These are phyloP conservation scores for Blastomussa wellsi DNA, from an alignment of 92 coral and sea anemone genomes.

Conservation along the genomic window DNA sequence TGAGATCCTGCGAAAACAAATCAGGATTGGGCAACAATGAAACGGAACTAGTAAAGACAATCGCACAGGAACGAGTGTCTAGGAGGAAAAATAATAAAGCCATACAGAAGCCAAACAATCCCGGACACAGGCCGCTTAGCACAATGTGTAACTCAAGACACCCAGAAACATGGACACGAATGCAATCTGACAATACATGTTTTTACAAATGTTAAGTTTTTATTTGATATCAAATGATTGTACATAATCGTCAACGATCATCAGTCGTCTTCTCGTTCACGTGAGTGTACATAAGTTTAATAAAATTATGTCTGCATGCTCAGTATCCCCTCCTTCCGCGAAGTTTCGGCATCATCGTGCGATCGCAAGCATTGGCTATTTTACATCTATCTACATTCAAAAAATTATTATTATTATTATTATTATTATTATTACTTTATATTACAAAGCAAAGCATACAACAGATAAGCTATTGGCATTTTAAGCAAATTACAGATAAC, in stretches of 20 bases:
- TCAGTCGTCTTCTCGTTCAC: not conserved
- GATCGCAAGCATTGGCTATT: not conserved
- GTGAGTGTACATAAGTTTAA: not conserved
- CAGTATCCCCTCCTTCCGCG: not conserved
- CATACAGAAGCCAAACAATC: not conserved
- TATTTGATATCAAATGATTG: not conserved
- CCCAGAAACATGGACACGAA: not conserved
- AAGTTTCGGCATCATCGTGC: not conserved
- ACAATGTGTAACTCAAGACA: not conserved
- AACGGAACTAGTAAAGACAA: not conserved
- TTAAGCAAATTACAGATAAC: too few species aligned
- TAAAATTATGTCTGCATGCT: not conserved
- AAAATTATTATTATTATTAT: too few species aligned
- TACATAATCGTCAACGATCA: conserved; percentile 19
- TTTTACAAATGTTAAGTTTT: not conserved
- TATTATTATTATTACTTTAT: too few species aligned
- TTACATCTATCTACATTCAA: conserved; percentile 2
- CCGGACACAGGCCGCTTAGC: not conserved
- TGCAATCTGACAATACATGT: not conserved
- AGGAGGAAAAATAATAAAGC: not conserved
- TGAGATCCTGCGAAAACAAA: not conserved
- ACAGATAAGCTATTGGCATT: too few species aligned
- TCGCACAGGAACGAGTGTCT: not conserved
- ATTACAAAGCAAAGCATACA: too few species aligned
- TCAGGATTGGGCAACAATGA: not conserved